phyloP scores from a whole-genome alignment of 2,113 vertebrate species.

The Tragelaphus imberbis region DNA sequence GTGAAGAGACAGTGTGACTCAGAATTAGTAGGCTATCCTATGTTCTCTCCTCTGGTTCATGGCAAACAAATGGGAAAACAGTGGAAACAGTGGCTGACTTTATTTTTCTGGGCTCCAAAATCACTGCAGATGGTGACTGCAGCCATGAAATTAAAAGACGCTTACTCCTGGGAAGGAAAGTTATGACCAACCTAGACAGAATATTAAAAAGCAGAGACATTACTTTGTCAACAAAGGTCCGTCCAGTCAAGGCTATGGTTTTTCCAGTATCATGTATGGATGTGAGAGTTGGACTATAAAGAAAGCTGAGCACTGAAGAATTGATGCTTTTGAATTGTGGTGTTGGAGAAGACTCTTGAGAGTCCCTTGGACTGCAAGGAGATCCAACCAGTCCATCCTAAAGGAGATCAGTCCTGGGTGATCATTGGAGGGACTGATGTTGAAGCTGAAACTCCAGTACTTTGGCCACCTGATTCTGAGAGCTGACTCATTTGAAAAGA shows the following conservation, averaged over 20 bases:
- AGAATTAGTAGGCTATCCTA: background rate
- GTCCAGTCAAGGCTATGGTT: background rate
- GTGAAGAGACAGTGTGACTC: background rate
- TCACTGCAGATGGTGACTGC: background rate
- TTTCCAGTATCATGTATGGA: background rate
- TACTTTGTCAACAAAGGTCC: background rate
- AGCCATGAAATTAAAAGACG: background rate
- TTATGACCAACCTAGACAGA: background rate
- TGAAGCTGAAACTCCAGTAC: background rate
- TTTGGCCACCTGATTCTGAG: background rate
- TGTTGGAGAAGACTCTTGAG: background rate
- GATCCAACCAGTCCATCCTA: background rate
- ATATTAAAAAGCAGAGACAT: background rate
- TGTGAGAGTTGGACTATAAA: background rate
- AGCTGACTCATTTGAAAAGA: background rate
- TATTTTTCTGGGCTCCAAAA: background rate
- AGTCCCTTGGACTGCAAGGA: background rate
- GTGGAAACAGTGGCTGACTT: background rate
- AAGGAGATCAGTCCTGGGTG: background rate
- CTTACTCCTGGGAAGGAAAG: background rate
- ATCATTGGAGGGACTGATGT: background rate
- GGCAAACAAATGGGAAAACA: background rate
- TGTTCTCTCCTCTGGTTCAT: background rate
- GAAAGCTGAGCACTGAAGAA: fast-evolving
- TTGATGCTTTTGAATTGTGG: background rate